Conservation (phyloP, 2,888 invertebrate species). For the Epinotia ramella region DNA sequence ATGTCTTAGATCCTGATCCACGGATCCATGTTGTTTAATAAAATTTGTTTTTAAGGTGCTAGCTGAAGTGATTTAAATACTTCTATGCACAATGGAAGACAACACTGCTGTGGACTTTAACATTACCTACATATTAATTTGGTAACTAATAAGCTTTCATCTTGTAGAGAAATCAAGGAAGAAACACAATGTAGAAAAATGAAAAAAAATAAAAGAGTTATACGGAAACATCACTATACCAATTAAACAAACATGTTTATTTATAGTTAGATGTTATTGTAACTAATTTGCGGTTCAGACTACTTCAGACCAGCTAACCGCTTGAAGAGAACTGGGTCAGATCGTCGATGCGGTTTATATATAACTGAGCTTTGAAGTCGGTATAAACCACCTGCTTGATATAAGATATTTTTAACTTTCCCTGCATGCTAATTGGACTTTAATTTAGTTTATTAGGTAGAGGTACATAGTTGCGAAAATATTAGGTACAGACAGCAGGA, state of each 20-base stretch:
- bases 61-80: too few relatives aligned
- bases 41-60: too few relatives aligned
- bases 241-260: constrained; percentile 3
- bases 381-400: constrained; percentile 37
- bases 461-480: too few relatives aligned
- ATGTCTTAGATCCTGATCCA: too few relatives aligned
- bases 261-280: constrained; percentile 12
- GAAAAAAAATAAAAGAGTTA: not conserved
- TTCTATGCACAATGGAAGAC: too few relatives aligned
- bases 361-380: constrained; percentile 35
- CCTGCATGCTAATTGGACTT: not conserved
- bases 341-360: constrained; percentile 26
- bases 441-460: not conserved
- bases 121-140: too few relatives aligned
- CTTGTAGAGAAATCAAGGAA: too few relatives aligned
- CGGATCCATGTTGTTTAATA: too few relatives aligned
- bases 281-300: constrained; percentile 27
- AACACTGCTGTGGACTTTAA: too few relatives aligned
- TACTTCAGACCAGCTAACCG: constrained; percentile 34
- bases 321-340: constrained; percentile 32
- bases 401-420: constrained; percentile 15
- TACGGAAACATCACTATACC: not conserved
- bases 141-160: too few relatives aligned
- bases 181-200: too few relatives aligned
- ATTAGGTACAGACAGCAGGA: too few relatives aligned